Conservation (phyloP, 2,113 vertebrate genomes). For the Galbula dea region DNA sequence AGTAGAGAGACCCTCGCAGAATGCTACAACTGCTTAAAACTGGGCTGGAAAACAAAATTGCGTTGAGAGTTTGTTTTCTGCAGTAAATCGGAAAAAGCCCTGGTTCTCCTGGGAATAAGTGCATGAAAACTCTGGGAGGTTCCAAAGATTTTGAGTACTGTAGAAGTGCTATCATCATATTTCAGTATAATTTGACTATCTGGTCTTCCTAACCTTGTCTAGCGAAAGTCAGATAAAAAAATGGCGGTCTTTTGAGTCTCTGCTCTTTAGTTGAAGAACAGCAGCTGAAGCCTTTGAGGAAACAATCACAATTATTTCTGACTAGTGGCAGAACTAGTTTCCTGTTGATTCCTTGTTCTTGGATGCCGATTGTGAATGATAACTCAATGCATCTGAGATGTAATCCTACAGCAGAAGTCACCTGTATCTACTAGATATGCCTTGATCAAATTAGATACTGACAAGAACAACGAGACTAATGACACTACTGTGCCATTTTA, state of each 20-base stretch:
- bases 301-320: neutral
- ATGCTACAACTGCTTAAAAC: neutral
- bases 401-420: neutral
- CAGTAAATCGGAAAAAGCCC: neutral
- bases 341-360: neutral
- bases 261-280: neutral
- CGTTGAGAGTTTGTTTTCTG: neutral
- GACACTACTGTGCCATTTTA: neutral
- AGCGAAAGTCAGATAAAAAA: neutral
- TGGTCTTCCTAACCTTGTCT: neutral
- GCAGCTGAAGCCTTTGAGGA: neutral
- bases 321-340: neutral
- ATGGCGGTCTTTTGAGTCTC: neutral
- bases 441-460: neutral
- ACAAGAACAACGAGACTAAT: neutral
- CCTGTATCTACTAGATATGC: neutral
- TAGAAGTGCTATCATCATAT: neutral
- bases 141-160: neutral
- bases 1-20: neutral
- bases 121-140: neutral
- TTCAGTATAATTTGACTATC: neutral
- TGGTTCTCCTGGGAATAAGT: neutral
- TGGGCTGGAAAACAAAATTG: neutral
- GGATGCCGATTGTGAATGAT: neutral
- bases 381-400: neutral